Percentiles rank a stretch among this genome's conserved stretches.
Conservation (phyloP, 2,797 vertebrate genomes). For the Acanthopagrus latus region DNA sequence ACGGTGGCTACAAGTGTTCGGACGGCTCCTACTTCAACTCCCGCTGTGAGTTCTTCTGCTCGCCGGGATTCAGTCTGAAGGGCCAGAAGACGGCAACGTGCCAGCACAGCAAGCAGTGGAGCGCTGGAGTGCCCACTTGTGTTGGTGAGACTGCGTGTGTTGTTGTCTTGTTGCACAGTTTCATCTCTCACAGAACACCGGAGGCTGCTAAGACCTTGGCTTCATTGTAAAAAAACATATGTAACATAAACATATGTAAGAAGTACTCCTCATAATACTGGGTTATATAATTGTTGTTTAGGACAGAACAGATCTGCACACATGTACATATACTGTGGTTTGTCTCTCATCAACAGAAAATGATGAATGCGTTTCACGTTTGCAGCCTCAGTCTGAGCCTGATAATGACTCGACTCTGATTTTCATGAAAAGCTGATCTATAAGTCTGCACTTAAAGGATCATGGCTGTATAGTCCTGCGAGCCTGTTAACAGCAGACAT, state of each 20-base stretch:
- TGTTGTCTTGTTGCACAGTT: conserved; percentile 17
- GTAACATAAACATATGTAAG: conserved; percentile 11
- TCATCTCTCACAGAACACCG: conserved; percentile 5
- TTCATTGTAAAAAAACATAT: conserved; percentile 11
- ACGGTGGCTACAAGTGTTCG: conserved; percentile 94
- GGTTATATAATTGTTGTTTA: conserved; percentile 34
- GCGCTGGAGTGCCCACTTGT: conserved; percentile 87
- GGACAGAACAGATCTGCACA: background rate
- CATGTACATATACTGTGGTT: conserved; percentile 4
- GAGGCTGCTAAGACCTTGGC: conserved; percentile 6
- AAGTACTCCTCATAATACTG: conserved; percentile 11
- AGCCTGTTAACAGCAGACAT: conserved; percentile 16
- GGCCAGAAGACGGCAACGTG: conserved; percentile 91
- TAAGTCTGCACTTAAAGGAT: conserved; percentile 11
- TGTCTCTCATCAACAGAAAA: conserved; percentile 18
- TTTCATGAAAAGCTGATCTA: background rate
- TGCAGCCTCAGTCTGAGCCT: conserved; percentile 11
- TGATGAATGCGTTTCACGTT: conserved; percentile 30
- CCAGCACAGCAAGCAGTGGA: conserved; percentile 93
- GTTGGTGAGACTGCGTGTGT: conserved; percentile 85
- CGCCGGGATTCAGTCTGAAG: conserved; percentile 92
- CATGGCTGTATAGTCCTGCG: conserved; percentile 11
- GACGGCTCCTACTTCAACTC: conserved; percentile 98
- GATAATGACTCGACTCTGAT: conserved; percentile 3
- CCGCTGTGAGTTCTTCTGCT: conserved; percentile 95